Evolutionary conservation across 1,140 invertebrate species (phyloP), one percentile per base, ranked within the genome.

Genomic region (Neodiprion fabricii): DNA sequence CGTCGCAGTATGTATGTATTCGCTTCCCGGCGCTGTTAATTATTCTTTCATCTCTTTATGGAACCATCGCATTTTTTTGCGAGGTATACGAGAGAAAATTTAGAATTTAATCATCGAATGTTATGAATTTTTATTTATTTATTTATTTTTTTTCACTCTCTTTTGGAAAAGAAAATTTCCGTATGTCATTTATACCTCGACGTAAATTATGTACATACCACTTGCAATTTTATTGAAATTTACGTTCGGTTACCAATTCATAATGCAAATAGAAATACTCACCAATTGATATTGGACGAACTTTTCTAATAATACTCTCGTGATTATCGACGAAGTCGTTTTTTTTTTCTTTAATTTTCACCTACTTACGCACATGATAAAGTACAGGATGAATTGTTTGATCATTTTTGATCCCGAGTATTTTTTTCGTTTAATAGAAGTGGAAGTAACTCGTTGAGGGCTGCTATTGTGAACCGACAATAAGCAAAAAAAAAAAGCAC

Each of bases 391-490:
- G 53, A 61, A 61, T 61, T 61, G 53, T 61, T 61, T 14, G 8
- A 9, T 9, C 11, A 40, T 14, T 61, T 61, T 61, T 61, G 53
- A 14, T 61, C n/a, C 5, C 28, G 28, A 40, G 5, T 40, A 2
- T 40, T 40, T 61, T 17, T 61, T 17, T 53, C 9, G n/a, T 9
- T 61, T 61, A 14, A 61, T 61, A 14, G n/a, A 61, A 61, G 53
- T 61, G 53, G 53, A 61, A 84, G 76, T 80, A 77, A 85, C 81
- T 85, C 81, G 81, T 82, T 78, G 82, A 83, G 81, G 79, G 83
- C 87, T 87, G 86, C 85, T 87, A 85, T 87, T 85, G 86, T 87
- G 85, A 87, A 86, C 84, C 85, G 87, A 87, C 87, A 87, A 88
- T 88, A 87, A 88, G 85, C 86, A 86, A 88, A 81, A 82, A 85